Evolutionary conservation across 2,797 vertebrate genomes (phyloP).

Genomic region (Monodelphis domestica): DNA sequence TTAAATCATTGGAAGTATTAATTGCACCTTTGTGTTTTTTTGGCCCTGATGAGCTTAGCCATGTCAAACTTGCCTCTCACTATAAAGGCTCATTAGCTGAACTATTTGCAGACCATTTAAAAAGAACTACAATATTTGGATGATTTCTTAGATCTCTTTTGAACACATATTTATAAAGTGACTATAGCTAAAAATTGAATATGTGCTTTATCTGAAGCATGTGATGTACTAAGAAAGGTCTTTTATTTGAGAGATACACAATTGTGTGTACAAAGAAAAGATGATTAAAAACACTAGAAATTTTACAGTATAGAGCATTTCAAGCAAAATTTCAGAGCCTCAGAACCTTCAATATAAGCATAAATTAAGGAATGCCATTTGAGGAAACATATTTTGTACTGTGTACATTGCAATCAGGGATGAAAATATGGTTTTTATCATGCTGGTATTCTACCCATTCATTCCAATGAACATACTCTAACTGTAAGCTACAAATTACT

Average conservation of each 20-base stretch:
- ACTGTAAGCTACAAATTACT: slow-evolving; percentile 73
- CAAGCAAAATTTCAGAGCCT: slow-evolving; percentile 38
- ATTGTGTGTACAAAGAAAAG: slow-evolving; percentile 52
- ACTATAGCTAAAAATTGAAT: slow-evolving; percentile 5
- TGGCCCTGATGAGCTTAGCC: not conserved
- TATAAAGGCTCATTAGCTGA: not conserved
- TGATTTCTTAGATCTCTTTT: not conserved
- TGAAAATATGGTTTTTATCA: slow-evolving; percentile 70
- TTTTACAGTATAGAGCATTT: not conserved
- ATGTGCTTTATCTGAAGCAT: not conserved
- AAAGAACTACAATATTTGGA: not conserved
- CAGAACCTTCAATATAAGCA: slow-evolving; percentile 57
- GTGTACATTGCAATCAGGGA: slow-evolving; percentile 43
- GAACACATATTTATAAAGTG: not conserved
- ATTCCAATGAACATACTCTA: slow-evolving; percentile 65
- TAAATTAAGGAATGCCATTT: slow-evolving; percentile 63
- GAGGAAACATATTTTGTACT: slow-evolving; percentile 67
- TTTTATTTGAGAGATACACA: slow-evolving; percentile 66
- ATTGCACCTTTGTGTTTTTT: too few relatives aligned
- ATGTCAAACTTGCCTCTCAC: not conserved
- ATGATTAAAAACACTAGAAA: slow-evolving; percentile 59
- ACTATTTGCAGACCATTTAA: not conserved
- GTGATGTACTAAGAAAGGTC: slow-evolving; percentile 51
- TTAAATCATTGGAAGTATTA: too few relatives aligned
- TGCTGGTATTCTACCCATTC: slow-evolving; percentile 59